phyloP scores from a whole-genome alignment of 2,113 vertebrate species.

The Pyrgilauda ruficollis region DNA sequence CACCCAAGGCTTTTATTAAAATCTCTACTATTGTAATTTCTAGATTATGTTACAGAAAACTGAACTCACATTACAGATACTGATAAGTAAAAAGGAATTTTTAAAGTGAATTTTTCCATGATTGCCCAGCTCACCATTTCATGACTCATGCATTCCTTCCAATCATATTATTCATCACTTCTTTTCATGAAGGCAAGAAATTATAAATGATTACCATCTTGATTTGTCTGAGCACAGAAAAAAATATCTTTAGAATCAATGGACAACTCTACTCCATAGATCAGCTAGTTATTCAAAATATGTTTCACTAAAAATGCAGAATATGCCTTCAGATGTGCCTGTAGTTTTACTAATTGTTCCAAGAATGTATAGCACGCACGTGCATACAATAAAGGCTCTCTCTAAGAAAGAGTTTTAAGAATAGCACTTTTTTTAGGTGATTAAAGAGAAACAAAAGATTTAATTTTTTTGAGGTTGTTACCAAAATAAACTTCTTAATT shows the following conservation, averaged over 20 bases:
- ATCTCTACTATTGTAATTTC: background rate
- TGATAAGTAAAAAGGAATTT: slow-evolving; percentile 11
- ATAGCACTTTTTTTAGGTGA: background rate
- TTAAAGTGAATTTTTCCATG: slow-evolving; percentile 36
- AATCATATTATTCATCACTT: slow-evolving; percentile 60
- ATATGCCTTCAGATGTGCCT: slow-evolving; percentile 2
- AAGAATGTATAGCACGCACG: background rate
- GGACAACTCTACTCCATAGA: slow-evolving; percentile 40
- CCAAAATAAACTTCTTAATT: background rate
- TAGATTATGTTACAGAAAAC: slow-evolving; percentile 16
- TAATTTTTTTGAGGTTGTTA: background rate
- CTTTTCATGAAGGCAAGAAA: slow-evolving; percentile 57
- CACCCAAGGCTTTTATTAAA: background rate
- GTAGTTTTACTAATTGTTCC: background rate
- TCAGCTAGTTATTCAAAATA: slow-evolving; percentile 40
- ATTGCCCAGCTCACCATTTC: slow-evolving; percentile 52
- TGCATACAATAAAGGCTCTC: background rate
- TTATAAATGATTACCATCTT: slow-evolving; percentile 60
- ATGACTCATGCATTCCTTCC: slow-evolving; percentile 56
- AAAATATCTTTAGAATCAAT: slow-evolving; percentile 54
- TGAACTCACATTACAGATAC: background rate
- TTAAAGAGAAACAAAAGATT: background rate
- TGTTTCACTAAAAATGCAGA: slow-evolving; percentile 11
- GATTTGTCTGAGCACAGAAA: slow-evolving; percentile 44
- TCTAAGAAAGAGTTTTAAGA: background rate